Conservation (phyloP, 2,113 vertebrate genomes). For the Ochotona curzoniae region DNA sequence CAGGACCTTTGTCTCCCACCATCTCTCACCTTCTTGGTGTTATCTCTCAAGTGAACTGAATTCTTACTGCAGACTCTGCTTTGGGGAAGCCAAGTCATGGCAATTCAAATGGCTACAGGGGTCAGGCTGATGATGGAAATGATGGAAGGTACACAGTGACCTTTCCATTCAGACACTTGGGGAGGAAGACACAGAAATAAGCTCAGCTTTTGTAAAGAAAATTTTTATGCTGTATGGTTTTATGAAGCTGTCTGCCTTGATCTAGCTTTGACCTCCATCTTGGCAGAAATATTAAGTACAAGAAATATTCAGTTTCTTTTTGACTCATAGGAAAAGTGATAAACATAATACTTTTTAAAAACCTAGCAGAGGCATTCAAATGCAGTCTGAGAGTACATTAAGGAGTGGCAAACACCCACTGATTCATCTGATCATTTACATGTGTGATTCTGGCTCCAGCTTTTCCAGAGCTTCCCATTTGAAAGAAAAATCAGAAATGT, state of each 20-base stretch:
- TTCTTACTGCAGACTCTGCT: neutral
- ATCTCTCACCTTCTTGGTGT: neutral
- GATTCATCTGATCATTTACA: neutral
- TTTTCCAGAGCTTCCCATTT: neutral
- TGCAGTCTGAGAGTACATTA: no score
- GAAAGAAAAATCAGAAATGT: neutral
- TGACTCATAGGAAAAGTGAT: neutral
- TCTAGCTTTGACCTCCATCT: neutral
- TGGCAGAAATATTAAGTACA: neutral
- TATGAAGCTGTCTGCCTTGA: neutral
- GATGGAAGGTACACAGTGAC: neutral
- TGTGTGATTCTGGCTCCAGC: neutral
- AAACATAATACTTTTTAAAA: neutral
- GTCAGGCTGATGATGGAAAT: neutral
- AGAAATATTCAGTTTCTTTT: neutral
- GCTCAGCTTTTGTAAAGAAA: neutral
- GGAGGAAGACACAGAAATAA: neutral
- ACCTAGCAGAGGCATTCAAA: neutral
- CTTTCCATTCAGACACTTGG: neutral
- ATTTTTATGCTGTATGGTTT: neutral
- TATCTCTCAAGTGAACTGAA: neutral
- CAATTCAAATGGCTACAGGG: neutral
- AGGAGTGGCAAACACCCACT: rapidly evolving
- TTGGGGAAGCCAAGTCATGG: neutral
- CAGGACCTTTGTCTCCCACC: neutral